Base-by-base conservation (phyloP, 2,113 vertebrate genomes). In the Ictidomys tridecemlineatus region DNA sequence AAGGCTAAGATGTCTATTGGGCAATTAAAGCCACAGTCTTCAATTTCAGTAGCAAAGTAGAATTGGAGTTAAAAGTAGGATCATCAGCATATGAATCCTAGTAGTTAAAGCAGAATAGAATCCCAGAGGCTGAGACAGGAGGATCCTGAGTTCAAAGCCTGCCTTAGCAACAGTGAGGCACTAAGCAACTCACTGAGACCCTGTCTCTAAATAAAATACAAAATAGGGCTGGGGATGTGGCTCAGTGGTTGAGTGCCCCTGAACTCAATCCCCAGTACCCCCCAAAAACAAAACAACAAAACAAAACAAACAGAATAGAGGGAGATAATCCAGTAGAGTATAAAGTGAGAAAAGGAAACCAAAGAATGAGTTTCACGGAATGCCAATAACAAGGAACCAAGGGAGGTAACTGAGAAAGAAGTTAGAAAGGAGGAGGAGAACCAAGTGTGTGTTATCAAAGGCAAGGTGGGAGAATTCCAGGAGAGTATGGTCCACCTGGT, bases 1-100 rank as follows among this genome's bases (percentile, higher is more conserved):
- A 61, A 89, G 92, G 78, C 12, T 76, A 48, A 95, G 63, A 42
- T 67, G 63, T 24, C 58, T 32, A 70, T 6, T 83, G 45, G 74
- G 32, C 32, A 92, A 85, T 78, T 53, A 61, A 97, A 84, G 58
- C 34, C 56, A 78, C 26, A 84, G 34, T 86, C 69, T 39, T 85
- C 51, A 63, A 80, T 86, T 94, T 86, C 42, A 65, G 48, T 22
- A 86, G 39, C 63, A 53, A 96, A 94, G 8, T 78, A 48, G 72
- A 92, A 48, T 48, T 94, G 76, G 28, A 91, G 51, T 58, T 76
- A 58, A 94, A 74, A 30, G 30, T 39, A 53, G 56, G 48, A 84
- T 65, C 32, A n/a, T 42, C 70, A 51, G 65, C 45, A 34, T 32
- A 14, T 6, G 61, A 58, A 30, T 56, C 63, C 76, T 6, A 14